Evolutionary conservation across 2,113 vertebrate genomes (phyloP), one percentile per base, ranked within the genome.

Genomic region (Hippopotamus amphibius): DNA sequence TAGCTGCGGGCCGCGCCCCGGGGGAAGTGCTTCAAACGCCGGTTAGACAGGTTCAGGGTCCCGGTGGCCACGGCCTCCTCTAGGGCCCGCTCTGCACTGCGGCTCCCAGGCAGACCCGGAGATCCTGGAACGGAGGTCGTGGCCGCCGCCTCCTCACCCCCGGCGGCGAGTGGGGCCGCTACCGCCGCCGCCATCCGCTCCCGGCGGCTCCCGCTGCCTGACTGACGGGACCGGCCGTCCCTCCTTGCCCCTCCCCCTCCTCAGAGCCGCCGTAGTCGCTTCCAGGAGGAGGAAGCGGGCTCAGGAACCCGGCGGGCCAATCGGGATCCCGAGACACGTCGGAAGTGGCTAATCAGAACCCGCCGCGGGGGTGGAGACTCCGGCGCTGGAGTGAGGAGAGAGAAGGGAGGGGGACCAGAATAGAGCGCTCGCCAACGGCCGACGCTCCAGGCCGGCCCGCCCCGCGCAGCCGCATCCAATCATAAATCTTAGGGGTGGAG

Each of bases 41-140:
- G 99, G 97, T 99, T 99, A 81, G 99, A 99, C 76, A 99, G 94
- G 98, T 99, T 99, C 74, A 99, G 99, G 43, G 98, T 99, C 53
- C 99, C 99, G 93, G 99, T 99, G 15, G 99, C 98, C 21, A 99
- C 99, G 46, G 99, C 99, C 98, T 99, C 99, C 97, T 99, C 99
- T 37, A 99, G 98, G 96, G 99, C 99, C 91, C 99, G 99, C 97
- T 99, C 99, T 95, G 99, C 99, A 97, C 99, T 99, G 91, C 99
- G 98, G 98, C 99, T 99, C 90, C 99, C 99, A 93, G 99, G 99
- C 96, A 99, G 98, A 50, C 98, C 99, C 97, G 98, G 98, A 97
- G 99, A 98, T 85, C 98, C 98, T 98, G 97, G 96, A 19, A 97
- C 96, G 14, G 95, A 90, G 61, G 95, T 96, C 7, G 94, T 93